Conservation (phyloP, 2,113 vertebrate genomes). For the Ornithorhynchus anatinus region DNA sequence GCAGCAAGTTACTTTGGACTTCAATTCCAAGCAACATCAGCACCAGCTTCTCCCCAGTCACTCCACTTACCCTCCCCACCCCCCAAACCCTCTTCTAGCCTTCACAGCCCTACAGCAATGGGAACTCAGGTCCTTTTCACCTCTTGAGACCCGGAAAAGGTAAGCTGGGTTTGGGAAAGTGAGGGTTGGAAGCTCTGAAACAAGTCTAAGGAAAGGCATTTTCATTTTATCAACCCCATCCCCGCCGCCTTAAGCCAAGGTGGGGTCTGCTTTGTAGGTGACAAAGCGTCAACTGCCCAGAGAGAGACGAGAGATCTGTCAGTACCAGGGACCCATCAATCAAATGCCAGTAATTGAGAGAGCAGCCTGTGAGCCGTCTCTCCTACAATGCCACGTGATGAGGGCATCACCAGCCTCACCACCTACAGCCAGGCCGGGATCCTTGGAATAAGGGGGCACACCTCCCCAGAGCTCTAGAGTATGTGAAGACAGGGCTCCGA, state of each 20-base stretch:
- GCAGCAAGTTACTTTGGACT: slow-evolving; percentile 31
- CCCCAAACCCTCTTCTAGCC: not conserved
- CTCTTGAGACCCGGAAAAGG: slow-evolving; percentile 53
- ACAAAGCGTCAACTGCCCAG: not conserved
- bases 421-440: no score
- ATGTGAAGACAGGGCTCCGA: not conserved
- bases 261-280: not conserved
- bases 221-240: not conserved
- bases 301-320: no score
- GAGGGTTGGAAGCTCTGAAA: slow-evolving; percentile 34
- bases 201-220: not conserved
- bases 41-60: slow-evolving; percentile 41
- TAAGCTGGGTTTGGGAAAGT: slow-evolving; percentile 18
- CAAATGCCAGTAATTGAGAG: no score
- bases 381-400: no score
- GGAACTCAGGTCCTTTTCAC: slow-evolving; percentile 59
- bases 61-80: slow-evolving; percentile 29
- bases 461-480: no score
- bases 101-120: slow-evolving; percentile 25
- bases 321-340: no score
- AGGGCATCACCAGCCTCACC: no score
- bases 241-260: not conserved
- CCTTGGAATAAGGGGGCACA: no score
- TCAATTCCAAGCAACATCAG: slow-evolving; percentile 55
- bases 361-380: no score